These are phyloP conservation scores for Gymnoscopelus braueri DNA, from an alignment of 2,797 vertebrate genomes.

Conservation along the genomic window DNA sequence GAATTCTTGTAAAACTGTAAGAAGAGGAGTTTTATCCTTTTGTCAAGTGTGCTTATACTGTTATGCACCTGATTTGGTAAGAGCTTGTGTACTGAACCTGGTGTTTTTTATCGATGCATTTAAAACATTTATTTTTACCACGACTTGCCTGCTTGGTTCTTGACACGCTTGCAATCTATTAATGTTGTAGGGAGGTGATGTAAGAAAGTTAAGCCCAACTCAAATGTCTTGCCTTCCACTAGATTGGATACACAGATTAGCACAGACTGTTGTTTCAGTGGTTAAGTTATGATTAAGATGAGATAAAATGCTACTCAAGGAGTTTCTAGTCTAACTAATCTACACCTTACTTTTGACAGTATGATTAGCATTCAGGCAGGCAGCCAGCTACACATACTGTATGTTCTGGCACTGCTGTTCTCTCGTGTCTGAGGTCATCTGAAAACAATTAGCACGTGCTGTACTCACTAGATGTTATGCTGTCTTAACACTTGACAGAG, in stretches of 20 bases:
- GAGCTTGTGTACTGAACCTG: slow-evolving; percentile 76
- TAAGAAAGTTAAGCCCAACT: not conserved
- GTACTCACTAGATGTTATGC: too few species aligned
- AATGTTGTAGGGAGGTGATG: not conserved
- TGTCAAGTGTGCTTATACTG: slow-evolving; percentile 74
- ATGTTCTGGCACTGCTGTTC: too few species aligned
- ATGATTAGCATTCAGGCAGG: too few species aligned
- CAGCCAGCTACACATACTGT: too few species aligned
- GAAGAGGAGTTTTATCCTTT: slow-evolving; percentile 80
- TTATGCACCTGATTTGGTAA: slow-evolving; percentile 80
- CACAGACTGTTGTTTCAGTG: too few species aligned
- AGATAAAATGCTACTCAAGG: too few species aligned
- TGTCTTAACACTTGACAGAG: not conserved
- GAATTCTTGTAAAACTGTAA: slow-evolving; percentile 69
- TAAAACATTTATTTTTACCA: slow-evolving; percentile 86
- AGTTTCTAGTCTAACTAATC: too few species aligned
- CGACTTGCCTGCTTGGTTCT: slow-evolving; percentile 55
- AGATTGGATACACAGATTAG: not conserved
- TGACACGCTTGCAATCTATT: not conserved
- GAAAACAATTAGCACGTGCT: too few species aligned
- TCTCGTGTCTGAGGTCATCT: too few species aligned
- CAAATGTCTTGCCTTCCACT: not conserved
- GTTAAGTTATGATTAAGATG: too few species aligned
- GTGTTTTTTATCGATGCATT: slow-evolving; percentile 79
- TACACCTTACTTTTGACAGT: too few species aligned